Conservation (phyloP, 2,113 vertebrate genomes). For the Fregata magnificens region DNA sequence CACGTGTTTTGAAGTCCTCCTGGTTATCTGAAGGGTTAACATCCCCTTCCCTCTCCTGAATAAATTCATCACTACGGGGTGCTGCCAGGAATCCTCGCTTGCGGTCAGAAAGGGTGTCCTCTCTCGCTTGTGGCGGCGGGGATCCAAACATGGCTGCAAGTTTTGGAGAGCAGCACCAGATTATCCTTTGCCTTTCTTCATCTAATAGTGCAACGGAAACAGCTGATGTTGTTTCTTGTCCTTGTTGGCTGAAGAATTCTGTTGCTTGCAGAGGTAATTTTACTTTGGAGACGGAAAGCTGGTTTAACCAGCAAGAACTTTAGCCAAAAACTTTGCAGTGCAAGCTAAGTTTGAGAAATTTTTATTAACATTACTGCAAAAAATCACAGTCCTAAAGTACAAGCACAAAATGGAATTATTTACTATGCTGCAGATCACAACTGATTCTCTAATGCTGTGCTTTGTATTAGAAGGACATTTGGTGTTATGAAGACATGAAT, state of each 20-base stretch:
- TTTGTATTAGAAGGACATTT: not conserved
- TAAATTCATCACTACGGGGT: not conserved
- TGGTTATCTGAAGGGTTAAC: not conserved
- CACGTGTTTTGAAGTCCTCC: not conserved
- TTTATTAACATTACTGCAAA: not conserved
- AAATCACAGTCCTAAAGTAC: not conserved
- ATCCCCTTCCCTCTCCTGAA: not conserved
- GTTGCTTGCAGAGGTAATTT: not conserved
- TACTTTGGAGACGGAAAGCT: not conserved
- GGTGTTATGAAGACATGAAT: not conserved
- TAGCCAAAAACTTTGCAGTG: not conserved
- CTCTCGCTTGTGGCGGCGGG: not conserved
- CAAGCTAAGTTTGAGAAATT: not conserved
- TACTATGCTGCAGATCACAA: not conserved
- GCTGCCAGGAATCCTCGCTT: not conserved
- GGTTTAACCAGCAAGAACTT: not conserved
- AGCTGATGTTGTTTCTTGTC: not conserved
- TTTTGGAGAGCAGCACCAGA: not conserved
- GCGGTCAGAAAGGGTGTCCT: not conserved
- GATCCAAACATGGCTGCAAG: not conserved
- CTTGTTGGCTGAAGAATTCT: not conserved
- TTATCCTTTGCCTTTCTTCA: not conserved
- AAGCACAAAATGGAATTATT: not conserved
- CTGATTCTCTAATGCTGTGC: not conserved
- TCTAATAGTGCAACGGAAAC: not conserved